Evolutionary conservation across 2,888 invertebrate species (phyloP), one percentile per base, ranked within the genome.

Genomic region (Folsomia candida): DNA sequence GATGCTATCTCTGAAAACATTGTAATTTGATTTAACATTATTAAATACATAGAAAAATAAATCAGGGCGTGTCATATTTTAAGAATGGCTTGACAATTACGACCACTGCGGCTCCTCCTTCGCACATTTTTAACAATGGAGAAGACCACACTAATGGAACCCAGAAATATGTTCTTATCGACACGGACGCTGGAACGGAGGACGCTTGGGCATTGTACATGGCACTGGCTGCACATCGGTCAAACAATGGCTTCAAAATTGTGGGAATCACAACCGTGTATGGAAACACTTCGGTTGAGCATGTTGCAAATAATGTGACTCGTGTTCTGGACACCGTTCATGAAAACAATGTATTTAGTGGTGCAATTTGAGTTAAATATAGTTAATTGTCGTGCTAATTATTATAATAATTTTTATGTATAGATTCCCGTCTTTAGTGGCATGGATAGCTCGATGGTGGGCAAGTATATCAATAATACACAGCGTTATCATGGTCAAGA

Each of bases 281-380:
- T 78, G 94, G 93, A 1, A 93, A 93, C 81, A 90, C 91, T 0
- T 83, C 82, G 1, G 84, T 91, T 65, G 87, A 89, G 14, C 88
- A 91, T 81, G 91, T 89, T 0, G 86, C 86, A 28, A 83, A 73
- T 47, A 47, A 47, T 47, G 47, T 18, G 18, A 18, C 47, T 18
- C 9, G 47, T 11, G 25, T 59, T n/a, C 27, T 67, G n/a, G 14
- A 59, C 6, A 67, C 67, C 28, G 67, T 28, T 26, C 58, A 37
- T 20, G 66, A 27, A n/a, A 18, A 24, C n/a, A 25, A 51, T 0
- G 11, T n/a, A n/a, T n/a, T n/a, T n/a, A n/a, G n/a, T n/a, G n/a
- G n/a, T n/a, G n/a, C n/a, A n/a, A n/a, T n/a, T n/a, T 47, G 47
- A 47, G 47, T 11, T 47, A 47, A 47, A 47, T 47, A 47, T 18